These are phyloP conservation scores for Coecobrya sp. DNA, from an alignment of 2,888 invertebrate genomes.

Conservation along the genomic window DNA sequence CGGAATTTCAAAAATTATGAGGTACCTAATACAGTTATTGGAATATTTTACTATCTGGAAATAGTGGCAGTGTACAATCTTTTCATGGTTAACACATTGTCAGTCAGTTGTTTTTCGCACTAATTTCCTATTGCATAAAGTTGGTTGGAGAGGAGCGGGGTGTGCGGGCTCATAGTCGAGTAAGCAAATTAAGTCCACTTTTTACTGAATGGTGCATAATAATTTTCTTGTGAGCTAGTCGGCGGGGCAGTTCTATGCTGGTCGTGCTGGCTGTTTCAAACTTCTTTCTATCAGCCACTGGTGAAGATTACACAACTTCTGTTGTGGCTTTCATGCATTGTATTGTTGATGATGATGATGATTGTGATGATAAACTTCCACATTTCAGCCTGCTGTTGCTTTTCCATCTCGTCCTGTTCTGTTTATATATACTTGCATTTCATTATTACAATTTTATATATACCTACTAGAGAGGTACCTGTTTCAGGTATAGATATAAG, in stretches of 20 bases:
- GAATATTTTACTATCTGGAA: not conserved
- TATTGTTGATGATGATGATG: constrained; percentile 23
- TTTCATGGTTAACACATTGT: not conserved
- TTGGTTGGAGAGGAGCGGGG: not conserved
- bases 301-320: constrained; percentile 46
- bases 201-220: not conserved
- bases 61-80: not conserved
- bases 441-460: not conserved
- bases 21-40: not conserved
- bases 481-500: not conserved
- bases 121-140: not conserved
- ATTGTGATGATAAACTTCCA: constrained; percentile 62
- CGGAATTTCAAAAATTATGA: too few species aligned
- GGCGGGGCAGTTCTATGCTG: not conserved
- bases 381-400: constrained; percentile 80
- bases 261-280: not conserved
- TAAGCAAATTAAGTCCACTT: constrained; percentile 1
- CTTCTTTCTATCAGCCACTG: not conserved
- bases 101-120: not conserved
- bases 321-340: constrained; percentile 53
- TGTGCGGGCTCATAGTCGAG: not conserved
- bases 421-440: not conserved
- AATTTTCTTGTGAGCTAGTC: constrained; percentile 4
- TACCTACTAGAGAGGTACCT: not conserved
- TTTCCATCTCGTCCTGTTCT: not conserved